Conservation (phyloP, 64 coral and sea anemone genomes). For the Pachyseris speciosa region DNA sequence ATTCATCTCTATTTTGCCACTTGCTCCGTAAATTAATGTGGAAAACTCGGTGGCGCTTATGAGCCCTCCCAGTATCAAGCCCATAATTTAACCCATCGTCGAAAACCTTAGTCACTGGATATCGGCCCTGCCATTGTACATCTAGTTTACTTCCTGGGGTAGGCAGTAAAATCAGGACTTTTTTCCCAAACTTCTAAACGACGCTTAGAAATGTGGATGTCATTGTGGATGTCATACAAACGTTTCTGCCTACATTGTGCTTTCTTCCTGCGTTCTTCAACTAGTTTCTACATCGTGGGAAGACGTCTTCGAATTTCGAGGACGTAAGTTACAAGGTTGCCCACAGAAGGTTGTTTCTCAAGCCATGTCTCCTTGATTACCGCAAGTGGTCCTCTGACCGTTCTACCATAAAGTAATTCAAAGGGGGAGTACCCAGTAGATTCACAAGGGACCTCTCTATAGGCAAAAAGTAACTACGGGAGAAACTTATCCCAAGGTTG, state of each 20-base stretch:
- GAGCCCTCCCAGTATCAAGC: conserved; percentile 24
- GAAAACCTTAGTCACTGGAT: conserved; percentile 13
- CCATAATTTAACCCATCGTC: conserved; percentile 12
- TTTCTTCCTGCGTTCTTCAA: background rate
- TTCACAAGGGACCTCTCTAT: conserved; percentile 61
- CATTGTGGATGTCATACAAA: conserved; percentile 24
- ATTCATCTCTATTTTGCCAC: conserved; percentile 44
- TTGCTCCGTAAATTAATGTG: conserved; percentile 48
- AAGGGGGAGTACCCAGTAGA: conserved; percentile 72
- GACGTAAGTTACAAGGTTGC: conserved; percentile 20
- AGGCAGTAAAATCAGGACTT: conserved; percentile 39
- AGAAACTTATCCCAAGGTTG: conserved; percentile 53
- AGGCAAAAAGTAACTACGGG: conserved; percentile 56
- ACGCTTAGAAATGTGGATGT: too few relatives aligned
- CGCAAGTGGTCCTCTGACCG: conserved; percentile 34
- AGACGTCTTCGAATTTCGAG: conserved; percentile 8
- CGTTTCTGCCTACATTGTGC: conserved; percentile 32
- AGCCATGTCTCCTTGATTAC: conserved; percentile 66
- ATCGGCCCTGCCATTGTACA: conserved; percentile 46
- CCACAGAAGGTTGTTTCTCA: background rate
- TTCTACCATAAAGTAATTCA: conserved; percentile 63
- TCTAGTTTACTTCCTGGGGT: conserved; percentile 49
- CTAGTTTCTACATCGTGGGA: background rate
- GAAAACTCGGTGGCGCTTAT: conserved; percentile 31
- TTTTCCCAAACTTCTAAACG: conserved; percentile 47